Evolutionary conservation across 2,113 vertebrate genomes (phyloP).

Genomic region (Cisticola juncidis): DNA sequence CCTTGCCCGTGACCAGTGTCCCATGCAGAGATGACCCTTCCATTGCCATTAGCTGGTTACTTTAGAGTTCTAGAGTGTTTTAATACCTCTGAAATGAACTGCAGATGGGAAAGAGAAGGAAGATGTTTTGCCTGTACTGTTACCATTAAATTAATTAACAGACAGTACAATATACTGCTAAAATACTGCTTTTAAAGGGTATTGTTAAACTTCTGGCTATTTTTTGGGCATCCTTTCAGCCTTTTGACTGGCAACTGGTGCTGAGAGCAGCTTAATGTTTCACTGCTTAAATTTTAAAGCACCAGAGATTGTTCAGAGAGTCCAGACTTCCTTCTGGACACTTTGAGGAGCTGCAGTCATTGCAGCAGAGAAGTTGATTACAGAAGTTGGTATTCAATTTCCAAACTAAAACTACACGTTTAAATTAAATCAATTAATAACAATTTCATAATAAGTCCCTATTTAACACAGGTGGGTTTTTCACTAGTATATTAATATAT

Average conservation of each 20-base stretch:
- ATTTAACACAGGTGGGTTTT: not conserved
- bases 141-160: accelerated
- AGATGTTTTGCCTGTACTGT: accelerated
- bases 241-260: not conserved
- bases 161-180: accelerated
- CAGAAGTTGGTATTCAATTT: too few relatives aligned
- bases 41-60: accelerated
- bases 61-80: not conserved
- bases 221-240: not conserved
- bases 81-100: accelerated
- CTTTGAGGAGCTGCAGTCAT: not conserved
- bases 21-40: accelerated
- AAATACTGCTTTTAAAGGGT: accelerated
- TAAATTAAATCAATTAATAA: too few relatives aligned
- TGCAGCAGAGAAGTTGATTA: too few relatives aligned
- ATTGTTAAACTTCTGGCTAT: accelerated
- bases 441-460: too few relatives aligned
- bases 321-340: accelerated
- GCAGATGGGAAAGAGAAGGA: not conserved
- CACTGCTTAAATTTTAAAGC: not conserved
- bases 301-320: not conserved
- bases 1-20: accelerated
- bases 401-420: too few relatives aligned
- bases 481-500: too few relatives aligned
- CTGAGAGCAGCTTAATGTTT: not conserved